Conservation (phyloP, 1,140 invertebrate genomes). For the Lasaia peninsularis region DNA sequence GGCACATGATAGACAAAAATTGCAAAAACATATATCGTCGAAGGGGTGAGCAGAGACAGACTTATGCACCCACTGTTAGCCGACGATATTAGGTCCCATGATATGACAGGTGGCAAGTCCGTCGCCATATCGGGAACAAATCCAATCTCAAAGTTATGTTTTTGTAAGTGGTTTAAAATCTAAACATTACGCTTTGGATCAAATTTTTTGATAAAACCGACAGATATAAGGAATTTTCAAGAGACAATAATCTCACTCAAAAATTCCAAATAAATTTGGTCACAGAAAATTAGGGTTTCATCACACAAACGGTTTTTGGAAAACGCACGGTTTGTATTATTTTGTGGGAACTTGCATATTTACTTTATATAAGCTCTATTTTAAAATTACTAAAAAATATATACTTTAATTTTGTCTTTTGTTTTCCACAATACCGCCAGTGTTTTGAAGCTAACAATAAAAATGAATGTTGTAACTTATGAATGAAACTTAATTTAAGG, state of each 20-base stretch:
- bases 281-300: not conserved
- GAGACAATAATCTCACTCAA: not conserved
- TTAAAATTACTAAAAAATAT: not conserved
- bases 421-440: not conserved
- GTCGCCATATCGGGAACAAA: too few species aligned
- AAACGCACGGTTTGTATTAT: too few species aligned
- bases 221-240: not conserved
- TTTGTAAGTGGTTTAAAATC: not conserved
- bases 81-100: too few species aligned
- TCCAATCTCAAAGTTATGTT: too few species aligned
- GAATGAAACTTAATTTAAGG: constrained; percentile 6
- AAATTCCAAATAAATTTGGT: not conserved
- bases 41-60: not conserved
- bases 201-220: not conserved
- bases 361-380: not conserved
- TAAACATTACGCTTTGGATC: not conserved
- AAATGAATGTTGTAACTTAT: not conserved
- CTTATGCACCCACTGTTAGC: too few species aligned
- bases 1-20: not conserved
- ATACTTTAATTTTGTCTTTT: not conserved
- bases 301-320: not conserved
- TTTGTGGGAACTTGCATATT: not conserved
- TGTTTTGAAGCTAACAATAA: not conserved
- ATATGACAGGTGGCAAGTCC: too few species aligned
- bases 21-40: not conserved